Evolutionary conservation across 2,113 vertebrate genomes (phyloP).

Genomic region (Pedetes capensis): DNA sequence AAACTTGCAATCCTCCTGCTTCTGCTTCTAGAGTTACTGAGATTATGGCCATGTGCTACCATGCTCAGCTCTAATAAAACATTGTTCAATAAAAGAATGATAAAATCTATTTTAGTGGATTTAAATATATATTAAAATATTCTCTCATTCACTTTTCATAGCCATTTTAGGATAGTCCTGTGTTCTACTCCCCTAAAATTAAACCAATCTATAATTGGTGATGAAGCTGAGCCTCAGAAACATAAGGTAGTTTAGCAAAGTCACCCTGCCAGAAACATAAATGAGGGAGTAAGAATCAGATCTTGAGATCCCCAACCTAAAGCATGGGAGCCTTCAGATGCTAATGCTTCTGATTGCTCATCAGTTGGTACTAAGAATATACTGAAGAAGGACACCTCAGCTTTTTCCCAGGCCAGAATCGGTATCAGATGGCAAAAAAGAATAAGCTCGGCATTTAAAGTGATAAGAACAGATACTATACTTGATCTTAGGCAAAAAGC

Average conservation of each 20-base stretch:
- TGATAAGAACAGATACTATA: too few species aligned
- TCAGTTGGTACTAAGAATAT: background rate
- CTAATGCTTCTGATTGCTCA: background rate
- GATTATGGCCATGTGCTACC: too few species aligned
- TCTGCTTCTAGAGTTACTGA: too few species aligned
- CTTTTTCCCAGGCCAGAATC: background rate
- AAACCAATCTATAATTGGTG: too few species aligned
- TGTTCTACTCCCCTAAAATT: too few species aligned
- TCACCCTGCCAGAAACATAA: background rate
- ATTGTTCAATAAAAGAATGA: background rate
- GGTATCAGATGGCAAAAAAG: background rate
- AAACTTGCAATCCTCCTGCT: too few species aligned
- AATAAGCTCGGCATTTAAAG: background rate
- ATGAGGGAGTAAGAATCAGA: background rate
- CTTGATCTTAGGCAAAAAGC: too few species aligned
- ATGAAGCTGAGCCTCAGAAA: background rate
- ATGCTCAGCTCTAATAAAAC: too few species aligned
- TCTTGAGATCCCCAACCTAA: background rate
- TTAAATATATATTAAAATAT: background rate
- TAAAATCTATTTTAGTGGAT: background rate
- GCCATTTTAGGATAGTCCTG: background rate
- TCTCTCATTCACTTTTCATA: background rate
- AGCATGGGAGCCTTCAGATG: background rate
- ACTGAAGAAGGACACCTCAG: background rate
- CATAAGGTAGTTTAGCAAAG: background rate